phyloP scores from a whole-genome alignment of 2,888 invertebrate species.

The Crioceris asparagi region DNA sequence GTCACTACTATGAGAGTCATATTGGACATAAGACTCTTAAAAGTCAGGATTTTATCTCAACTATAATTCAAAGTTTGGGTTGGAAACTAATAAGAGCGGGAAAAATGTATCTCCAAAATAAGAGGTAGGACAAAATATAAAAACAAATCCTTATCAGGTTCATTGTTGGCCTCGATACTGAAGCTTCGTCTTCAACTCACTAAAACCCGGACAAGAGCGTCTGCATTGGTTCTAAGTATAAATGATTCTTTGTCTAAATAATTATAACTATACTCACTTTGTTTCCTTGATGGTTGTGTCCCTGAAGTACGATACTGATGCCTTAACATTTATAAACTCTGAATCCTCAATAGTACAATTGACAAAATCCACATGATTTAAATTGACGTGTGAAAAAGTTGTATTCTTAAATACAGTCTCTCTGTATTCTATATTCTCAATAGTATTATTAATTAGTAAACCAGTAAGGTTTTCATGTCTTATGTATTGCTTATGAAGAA shows the following conservation, averaged over 20 bases:
- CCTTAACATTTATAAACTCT: constrained; percentile 60
- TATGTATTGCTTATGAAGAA: constrained; percentile 25
- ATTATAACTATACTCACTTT: constrained; percentile 40
- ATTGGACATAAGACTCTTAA: too few species aligned
- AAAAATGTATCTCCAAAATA: too few species aligned
- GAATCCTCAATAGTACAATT: constrained; percentile 60
- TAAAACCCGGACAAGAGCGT: too few species aligned
- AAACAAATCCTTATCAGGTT: too few species aligned
- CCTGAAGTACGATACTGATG: constrained; percentile 55
- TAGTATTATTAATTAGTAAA: constrained; percentile 39
- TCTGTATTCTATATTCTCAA: constrained; percentile 53
- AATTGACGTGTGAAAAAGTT: constrained; percentile 54
- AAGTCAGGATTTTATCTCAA: too few species aligned
- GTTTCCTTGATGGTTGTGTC: constrained; percentile 52
- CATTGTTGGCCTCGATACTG: too few species aligned
- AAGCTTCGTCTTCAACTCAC: too few species aligned
- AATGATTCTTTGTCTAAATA: constrained; percentile 1
- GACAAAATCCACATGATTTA: constrained; percentile 61
- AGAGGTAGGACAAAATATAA: too few species aligned
- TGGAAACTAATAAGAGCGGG: too few species aligned
- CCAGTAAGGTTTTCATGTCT: constrained; percentile 27
- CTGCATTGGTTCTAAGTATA: too few species aligned
- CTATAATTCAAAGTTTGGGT: too few species aligned
- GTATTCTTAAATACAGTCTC: constrained; percentile 51
- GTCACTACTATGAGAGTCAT: too few species aligned